A percentile compares a stretch with the other conserved stretches of the same genome.
phyloP scores from a whole-genome alignment of 2,797 vertebrate genomes.

The Crocodylus rhombifer region DNA sequence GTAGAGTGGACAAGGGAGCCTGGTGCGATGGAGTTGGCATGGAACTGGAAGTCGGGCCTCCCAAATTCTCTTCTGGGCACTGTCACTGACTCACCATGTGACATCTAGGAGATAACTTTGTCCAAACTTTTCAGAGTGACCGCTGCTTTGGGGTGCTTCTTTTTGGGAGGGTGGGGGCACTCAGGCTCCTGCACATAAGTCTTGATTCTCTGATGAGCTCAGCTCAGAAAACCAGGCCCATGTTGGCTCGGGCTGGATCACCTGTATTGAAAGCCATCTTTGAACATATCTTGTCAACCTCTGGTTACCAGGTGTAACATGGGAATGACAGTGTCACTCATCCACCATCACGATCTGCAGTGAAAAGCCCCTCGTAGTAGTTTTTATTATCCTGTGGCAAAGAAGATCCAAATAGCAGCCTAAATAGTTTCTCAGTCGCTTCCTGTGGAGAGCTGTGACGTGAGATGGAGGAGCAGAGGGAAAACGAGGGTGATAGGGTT shows the following conservation, averaged over 20 bases:
- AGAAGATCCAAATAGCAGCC: neutral
- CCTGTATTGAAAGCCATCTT: neutral
- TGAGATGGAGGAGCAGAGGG: neutral
- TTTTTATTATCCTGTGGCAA: neutral
- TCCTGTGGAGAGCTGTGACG: neutral
- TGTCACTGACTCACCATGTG: neutral
- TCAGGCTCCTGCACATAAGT: neutral
- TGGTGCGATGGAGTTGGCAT: neutral
- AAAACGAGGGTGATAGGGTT: conserved; percentile 42
- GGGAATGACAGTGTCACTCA: neutral
- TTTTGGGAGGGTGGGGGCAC: neutral
- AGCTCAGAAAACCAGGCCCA: neutral
- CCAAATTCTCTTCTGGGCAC: neutral
- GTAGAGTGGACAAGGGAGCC: neutral
- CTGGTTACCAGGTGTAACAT: neutral
- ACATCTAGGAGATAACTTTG: neutral
- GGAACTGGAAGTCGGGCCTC: neutral
- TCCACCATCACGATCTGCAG: neutral
- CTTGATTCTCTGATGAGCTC: neutral
- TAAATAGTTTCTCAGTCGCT: conserved; percentile 48
- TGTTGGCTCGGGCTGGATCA: neutral
- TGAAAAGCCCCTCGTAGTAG: neutral
- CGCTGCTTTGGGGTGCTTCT: neutral
- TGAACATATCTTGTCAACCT: neutral
- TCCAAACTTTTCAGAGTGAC: neutral